These are phyloP conservation scores for Drosophila longiperda DNA, from an alignment of 2,888 invertebrate species.

Conservation along the genomic window DNA sequence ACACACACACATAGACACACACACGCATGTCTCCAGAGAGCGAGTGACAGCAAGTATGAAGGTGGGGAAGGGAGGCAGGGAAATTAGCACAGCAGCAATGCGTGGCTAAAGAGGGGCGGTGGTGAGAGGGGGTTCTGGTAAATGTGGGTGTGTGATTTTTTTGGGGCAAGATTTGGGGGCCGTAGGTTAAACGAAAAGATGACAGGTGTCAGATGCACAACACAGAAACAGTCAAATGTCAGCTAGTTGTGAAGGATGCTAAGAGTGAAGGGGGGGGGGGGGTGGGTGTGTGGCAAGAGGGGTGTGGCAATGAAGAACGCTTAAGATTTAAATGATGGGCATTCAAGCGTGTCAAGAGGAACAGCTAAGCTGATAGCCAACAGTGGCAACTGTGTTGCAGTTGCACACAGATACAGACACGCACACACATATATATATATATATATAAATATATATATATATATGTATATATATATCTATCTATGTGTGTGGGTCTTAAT, in stretches of 20 bases:
- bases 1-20: slow-evolving; percentile 14
- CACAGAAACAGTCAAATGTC: slow-evolving; percentile 45
- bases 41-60: neutral
- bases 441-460: neutral
- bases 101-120: neutral
- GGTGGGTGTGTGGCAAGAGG: neutral
- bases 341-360: slow-evolving; percentile 31
- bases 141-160: neutral
- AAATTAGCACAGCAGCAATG: slow-evolving; percentile 62
- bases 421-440: neutral
- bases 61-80: neutral
- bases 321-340: slow-evolving; percentile 55
- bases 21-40: slow-evolving; percentile 19
- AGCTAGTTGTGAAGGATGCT: neutral
- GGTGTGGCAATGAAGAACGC: slow-evolving; percentile 4
- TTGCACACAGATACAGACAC: neutral
- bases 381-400: neutral
- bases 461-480: no score
- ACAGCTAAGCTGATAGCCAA: slow-evolving; percentile 4
- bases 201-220: slow-evolving; percentile 77
- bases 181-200: slow-evolving; percentile 75
- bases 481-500: slow-evolving; percentile 30
- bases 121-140: neutral
- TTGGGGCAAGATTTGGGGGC: slow-evolving; percentile 16
- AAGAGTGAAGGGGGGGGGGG: neutral